Evolutionary conservation across 2,888 invertebrate species (phyloP), one percentile per base, ranked within the genome.

Genomic region (Mayetiola destructor): DNA sequence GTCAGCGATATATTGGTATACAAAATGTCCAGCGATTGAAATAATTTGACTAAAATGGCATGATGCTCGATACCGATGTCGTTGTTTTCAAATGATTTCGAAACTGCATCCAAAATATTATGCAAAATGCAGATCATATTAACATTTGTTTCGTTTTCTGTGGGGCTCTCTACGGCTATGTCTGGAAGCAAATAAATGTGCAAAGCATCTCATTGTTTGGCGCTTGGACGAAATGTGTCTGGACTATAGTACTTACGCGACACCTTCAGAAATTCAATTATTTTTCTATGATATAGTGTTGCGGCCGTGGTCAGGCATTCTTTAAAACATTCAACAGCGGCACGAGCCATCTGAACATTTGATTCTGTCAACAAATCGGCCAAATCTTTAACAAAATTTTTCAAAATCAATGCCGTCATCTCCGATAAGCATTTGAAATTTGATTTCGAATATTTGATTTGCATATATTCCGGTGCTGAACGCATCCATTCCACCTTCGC

Each of bases 301-400:
- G 70, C 64, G 0, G 67, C 69, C 1, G 70, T 68, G 8, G 63
- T 60, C 4, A 69, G 59, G 57, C 69, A 67, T 59, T 72, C 67
- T 12, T 76, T 63, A 67, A 77, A 81, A 63, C 78, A 79, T 64
- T 81, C 79, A 12, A 77, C 64, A 16, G 77, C 75, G 18, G 76
- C 62, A 30, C 74, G 66, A 0, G 79, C 76, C 0, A 75, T 71
- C 27, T 68, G 65, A 55, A 72, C 65, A 64, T 81, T 78, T 61
- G 78, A 77, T 59, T 75, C 72, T 1, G 70, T 65, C 63, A 70
- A 71, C 6, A 78, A 64, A 12, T 74, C 70, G 0, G 72, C 67
- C 58, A 80, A 67, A 52, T 72, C 69, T 56, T 67, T 68, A 16
- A 77, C 69, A 59, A 77, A 75, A 55, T 72, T 68, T 57, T 74